Evolutionary conservation across 2,113 vertebrate species (phyloP), one percentile per base, ranked within the genome.

Genomic region (Cynoglossus semilaevis): DNA sequence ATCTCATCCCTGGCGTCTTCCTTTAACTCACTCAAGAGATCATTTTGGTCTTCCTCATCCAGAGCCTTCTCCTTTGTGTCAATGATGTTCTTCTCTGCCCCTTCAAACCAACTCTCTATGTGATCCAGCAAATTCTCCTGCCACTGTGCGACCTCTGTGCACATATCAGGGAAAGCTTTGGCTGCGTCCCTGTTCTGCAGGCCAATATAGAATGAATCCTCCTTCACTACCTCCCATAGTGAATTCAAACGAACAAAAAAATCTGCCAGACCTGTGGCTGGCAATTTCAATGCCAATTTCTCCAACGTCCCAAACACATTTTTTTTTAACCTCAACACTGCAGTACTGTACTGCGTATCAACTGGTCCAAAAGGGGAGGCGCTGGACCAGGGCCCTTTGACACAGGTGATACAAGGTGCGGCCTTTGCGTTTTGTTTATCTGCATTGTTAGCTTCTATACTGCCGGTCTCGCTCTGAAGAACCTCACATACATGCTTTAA

Each of bases 211-310:
- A 88, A 87, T 15, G 74, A 85, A n/a, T 77, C 68, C 43, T 70
- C 58, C 80, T 79, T 87, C 29, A 91, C 79, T 1, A 58, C 58
- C 36, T 88, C 85, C 88, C 90, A 88, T 49, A 90, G 48, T 13
- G 53, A 46, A 63, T 12, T 55, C 65, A 90, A 62, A 47, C 47
- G 72, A 22, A 51, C 48, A 49, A 85, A 75, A 41, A 91, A 85
- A 36, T 85, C 81, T 29, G 72, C 18, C 34, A 88, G 52, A 40
- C 68, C 35, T 35, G 41, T 66, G 42, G 74, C 58, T 69, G 67
- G 15, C 15, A 67, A 70, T 12, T 74, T 63, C 5, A 5, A 16
- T 44, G 77, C 47, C 43, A 72, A 83, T 15, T 67, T 72, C 42
- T 72, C 77, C 41, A 90, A 61, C 29, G 70, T 48, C 5, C n/a